Evolutionary conservation across 2,797 vertebrate species (phyloP), one percentile per base, ranked within the genome.

Genomic region (Tokudaia tokunoshimensis): DNA sequence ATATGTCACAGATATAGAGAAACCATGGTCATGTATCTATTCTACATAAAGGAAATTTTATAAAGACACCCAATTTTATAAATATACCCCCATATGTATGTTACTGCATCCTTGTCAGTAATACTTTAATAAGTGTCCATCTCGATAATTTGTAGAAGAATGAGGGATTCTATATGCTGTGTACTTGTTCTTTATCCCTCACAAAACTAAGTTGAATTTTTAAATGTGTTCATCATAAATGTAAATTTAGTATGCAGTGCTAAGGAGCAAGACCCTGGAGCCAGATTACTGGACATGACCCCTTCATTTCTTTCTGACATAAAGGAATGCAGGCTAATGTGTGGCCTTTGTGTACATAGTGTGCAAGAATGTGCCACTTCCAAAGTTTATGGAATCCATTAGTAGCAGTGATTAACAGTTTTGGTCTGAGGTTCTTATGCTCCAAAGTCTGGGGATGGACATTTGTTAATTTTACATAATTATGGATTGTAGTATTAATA

Each of bases 131-230:
- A 81, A 87, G 61, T 95, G 44, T 26, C 19, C 11, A 76, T 86
- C 88, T n/a, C 29, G 65, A 37, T 87, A 59, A 86, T n/a, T 97
- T 37, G 50, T 63, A 41, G 67, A 74, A 89, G 4, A 95, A 41
- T 79, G 14, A 34, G 52, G 79, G 82, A 14, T 76, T 44, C 6
- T n/a, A 65, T 63, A 76, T 89, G 14, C 57, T 82, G n/a, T 6
- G 19, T 76, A 11, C 1, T 34, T 59, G 5, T 13, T 91, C 57
- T 65, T 94, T 14, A 63, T 82, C 15, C 15, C 63, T 70, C 29
- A 24, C 12, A 72, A 47, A 20, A 82, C 52, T 29, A 80, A 90
- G 41, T 7, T 9, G 61, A 88, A 61, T 91, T 44, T 80, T 90
- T 26, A 47, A 90, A 89, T 4, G 1, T 61, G 6, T 89, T 29